Evolutionary conservation across 2,113 vertebrate genomes (phyloP), one percentile per base, ranked within the genome.

Genomic region (rabbit (Oryctolagus cuniculus)): DNA sequence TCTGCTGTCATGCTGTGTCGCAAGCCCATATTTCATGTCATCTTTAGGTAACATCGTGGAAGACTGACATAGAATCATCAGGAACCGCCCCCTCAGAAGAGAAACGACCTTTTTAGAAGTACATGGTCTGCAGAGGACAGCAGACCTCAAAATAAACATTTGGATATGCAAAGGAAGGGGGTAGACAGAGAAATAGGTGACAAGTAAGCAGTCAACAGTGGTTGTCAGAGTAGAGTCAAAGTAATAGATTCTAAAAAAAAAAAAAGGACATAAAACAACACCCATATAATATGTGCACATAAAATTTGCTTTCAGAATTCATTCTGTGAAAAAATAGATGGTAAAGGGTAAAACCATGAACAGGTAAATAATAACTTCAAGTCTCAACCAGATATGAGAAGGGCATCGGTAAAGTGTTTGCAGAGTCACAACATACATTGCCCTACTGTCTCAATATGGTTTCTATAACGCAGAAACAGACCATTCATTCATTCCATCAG

Each of bases 261-360:
- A 67, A 53, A 64, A 61, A 74, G 1, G 5, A 61, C 36, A 66
- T 27, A 95, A 86, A 75, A 58, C 10, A 58, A 9, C 10, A 77
- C 1, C 0, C 19, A 83, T 82, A 5, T 86, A 58, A 74, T 74
- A 86, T 16, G 3, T 69, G 38, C 27, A 78, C 10, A 84, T 31
- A 64, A 78, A 94, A 61, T 83, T 38, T 90, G 21, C 53, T 44
- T 91, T 90, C 58, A 27, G 16, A 74, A 86, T 73, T 77, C 64
- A 90, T 51, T 63, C 36, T 72, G 55, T 49, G 27, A 95, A 8
- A 36, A 69, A 82, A 83, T 3, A 70, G 51, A 66, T 79, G 19
- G 31, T 29, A 25, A 10, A 66, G 1, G 67, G 72, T 51, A 80
- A 96, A 93, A 55, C 36, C 29, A 92, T 61, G 36, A 72, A 31